Evolutionary conservation across 2,797 vertebrate genomes (phyloP), one percentile per base, ranked within the genome.

Genomic region (Poecilia velifera): DNA sequence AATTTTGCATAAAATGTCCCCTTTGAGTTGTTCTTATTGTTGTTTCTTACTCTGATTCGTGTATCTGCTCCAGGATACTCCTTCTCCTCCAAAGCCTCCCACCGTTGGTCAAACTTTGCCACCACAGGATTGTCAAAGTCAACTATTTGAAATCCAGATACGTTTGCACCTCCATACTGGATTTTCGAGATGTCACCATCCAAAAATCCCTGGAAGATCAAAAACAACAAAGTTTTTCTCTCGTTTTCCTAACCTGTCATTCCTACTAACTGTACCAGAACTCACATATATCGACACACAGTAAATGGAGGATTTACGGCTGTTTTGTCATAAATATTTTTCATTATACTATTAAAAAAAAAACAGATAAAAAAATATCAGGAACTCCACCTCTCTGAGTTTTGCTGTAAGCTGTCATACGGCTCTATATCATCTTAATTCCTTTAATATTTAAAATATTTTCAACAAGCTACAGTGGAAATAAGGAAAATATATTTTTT

Each of bases 111-210:
- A 91, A 99, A 99, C 91, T 99, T 99, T 73, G 97, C 96, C 43
- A 99, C 98, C 81, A 97, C 88, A 57, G 97, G 97, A 90, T 99
- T 97, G 74, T 99, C 98, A 79, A 99, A 99, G 83, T 99, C 98
- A 70, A 99, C 98, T 28, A 99, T 98, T 92, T 99, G 98, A 95
- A 99, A 99, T 83, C 98, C 98, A 70, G 98, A 99, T 49, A 99
- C 98, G 0, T 99, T 99, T 25, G 98, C 98, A 51, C 98, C 98
- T 89, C 98, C 98, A 83, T 99, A 99, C 81, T 99, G 98, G 93
- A 99, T 98, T 95, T 99, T 99, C 73, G 98, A 96, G 78, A 99
- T 94, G 89, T 99, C 98, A 41, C 98, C 98, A 86, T 99, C 98
- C 73, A 98, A 95, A 91, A 99, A 99, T 53, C 98, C 98, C 98